A percentile compares a stretch with the other conserved stretches of the same genome.
phyloP scores from a whole-genome alignment of 1,140 invertebrate species.

The Ylistrum balloti region DNA sequence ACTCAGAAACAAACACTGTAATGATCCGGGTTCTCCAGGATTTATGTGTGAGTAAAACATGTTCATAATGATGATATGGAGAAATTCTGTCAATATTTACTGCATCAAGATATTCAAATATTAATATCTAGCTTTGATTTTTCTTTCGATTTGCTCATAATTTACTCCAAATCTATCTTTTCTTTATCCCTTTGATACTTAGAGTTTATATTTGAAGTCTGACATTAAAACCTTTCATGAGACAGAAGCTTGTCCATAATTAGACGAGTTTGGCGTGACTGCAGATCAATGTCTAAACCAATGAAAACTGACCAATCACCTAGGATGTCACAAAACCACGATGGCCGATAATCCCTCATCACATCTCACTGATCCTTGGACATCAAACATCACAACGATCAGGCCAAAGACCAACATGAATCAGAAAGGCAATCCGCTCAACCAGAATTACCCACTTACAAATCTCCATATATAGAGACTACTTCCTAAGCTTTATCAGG shows the following conservation, averaged over 20 bases:
- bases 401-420: conserved; percentile 27
- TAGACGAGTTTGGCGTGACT: background rate
- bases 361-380: conserved; percentile 11
- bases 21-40: background rate
- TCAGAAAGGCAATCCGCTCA: conserved; percentile 22
- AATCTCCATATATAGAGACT: conserved; percentile 18
- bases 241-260: background rate
- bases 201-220: background rate
- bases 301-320: background rate
- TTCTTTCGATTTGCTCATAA: background rate
- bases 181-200: background rate
- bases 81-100: background rate
- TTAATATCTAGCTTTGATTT: background rate
- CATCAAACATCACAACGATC: conserved; percentile 3
- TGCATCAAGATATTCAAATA: no score
- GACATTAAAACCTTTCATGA: background rate
- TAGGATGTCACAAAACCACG: background rate
- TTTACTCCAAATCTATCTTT: background rate
- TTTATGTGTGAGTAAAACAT: background rate
- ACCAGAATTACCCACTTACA: conserved; percentile 5
- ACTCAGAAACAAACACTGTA: background rate
- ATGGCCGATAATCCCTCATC: background rate
- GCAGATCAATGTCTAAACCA: conserved; percentile 29
- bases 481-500: background rate
- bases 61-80: background rate